phyloP scores from a whole-genome alignment of 2,113 vertebrate genomes.

The Megaceryle torquata region DNA sequence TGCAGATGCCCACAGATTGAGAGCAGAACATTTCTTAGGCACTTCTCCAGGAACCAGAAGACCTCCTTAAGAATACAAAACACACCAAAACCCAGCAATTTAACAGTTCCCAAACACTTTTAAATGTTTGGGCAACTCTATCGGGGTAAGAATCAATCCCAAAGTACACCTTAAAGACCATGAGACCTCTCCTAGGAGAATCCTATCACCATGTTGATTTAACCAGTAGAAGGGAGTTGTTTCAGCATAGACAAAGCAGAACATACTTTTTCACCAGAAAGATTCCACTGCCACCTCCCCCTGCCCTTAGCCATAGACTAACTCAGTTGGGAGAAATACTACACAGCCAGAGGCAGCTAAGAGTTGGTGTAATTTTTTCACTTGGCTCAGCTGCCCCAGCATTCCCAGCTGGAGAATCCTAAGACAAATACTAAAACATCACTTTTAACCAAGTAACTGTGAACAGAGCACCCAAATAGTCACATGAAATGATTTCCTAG shows the following conservation, averaged over 20 bases:
- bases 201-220: rapidly evolving
- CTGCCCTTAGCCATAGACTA: not conserved
- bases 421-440: not conserved
- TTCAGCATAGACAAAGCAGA: not conserved
- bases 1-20: not conserved
- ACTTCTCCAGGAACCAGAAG: not conserved
- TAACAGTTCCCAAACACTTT: not conserved
- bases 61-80: not conserved
- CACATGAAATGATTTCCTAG: not conserved
- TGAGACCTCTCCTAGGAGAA: not conserved
- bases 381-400: not conserved
- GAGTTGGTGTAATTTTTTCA: not conserved
- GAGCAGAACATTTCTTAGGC: not conserved
- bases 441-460: not conserved
- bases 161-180: not conserved
- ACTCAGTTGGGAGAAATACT: not conserved
- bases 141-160: not conserved
- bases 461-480: not conserved
- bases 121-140: not conserved
- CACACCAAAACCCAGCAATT: not conserved
- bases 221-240: not conserved
- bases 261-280: not conserved
- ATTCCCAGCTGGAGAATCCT: not conserved
- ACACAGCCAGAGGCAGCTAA: too few relatives aligned
- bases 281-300: not conserved